Base-by-base conservation (phyloP, 1,140 invertebrate genomes). In the Leptinotarsa texana region DNA sequence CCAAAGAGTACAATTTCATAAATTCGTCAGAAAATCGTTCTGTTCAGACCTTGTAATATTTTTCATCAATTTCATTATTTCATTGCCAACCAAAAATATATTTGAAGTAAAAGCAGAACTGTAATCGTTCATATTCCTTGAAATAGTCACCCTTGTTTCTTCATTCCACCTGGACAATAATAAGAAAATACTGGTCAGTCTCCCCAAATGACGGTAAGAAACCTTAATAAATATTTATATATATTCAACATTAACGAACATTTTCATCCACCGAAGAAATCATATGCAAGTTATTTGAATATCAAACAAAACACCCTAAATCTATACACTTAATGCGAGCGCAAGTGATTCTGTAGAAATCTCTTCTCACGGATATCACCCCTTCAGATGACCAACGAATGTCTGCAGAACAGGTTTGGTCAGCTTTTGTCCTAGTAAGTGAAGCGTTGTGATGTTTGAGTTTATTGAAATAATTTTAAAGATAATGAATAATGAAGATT, bases 331-430 rank as follows among this genome's bases (percentile, higher is more conserved):
- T 42, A 72, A 72, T 72, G 27, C 61, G 33, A 24, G 65, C 57
- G 75, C 75, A 76, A 76, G 75, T 74, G 67, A 69, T 57, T 65
- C 63, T 42, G 51, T 57, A 57, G n/a, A 65, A 69, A 63, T 57
- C 18, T 65, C 70, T 76, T 76, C 75, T 76, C 75, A 76, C 75
- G 75, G 77, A 74, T 49, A 72, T 75, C 73, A 72, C 73, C 78
- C 76, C 74, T 77, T 72, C 57, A 18, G 48, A 15, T 51, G 17
- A 65, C 24, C 48, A 47, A 18, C 65, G 75, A 57, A 57, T 57
- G 51, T 57, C 51, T 57, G 33, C 51, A 18, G n/a, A 78, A 80
- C 79, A 78, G 77, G 79, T 80, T 80, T 77, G 78, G 78, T 79
- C 73, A 74, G 72, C 76, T 72, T 67, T 42, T 42, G 33, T 42